A percentile compares a stretch with the other conserved stretches of the same genome.
Conservation (phyloP, 30 jellyfish, hydroid and myxozoan species). For the Hydractinia symbiolongicarpus region DNA sequence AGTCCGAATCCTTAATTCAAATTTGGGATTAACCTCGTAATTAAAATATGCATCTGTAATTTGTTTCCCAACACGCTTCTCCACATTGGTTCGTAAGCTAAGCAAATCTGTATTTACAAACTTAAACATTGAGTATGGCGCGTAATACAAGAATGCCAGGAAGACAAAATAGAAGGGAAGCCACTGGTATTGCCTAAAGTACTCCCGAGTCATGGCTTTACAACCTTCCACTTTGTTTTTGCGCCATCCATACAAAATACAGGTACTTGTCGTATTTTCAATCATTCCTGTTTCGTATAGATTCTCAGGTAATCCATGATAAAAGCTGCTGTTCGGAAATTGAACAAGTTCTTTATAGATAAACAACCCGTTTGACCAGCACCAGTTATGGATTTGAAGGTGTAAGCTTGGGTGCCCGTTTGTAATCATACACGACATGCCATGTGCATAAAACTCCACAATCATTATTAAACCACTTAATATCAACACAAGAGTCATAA, state of each 20-base stretch:
- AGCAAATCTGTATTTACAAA: conserved; percentile 28
- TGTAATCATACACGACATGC: conserved; percentile 19
- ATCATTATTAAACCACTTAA: conserved; percentile 22
- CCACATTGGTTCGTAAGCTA: conserved; percentile 16
- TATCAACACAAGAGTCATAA: conserved; percentile 33
- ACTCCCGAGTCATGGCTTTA: conserved; percentile 27
- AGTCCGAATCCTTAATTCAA: conserved; percentile 20
- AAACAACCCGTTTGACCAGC: conserved; percentile 36
- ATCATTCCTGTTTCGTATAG: conserved; percentile 10
- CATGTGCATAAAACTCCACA: conserved; percentile 21
- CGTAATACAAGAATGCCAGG: conserved; percentile 25
- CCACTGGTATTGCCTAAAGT: conserved; percentile 35
- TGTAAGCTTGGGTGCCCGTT: neutral
- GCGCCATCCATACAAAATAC: too few species aligned
- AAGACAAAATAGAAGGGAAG: conserved; percentile 34
- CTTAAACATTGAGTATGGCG: conserved; percentile 17
- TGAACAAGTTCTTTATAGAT: conserved; percentile 20
- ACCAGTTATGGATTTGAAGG: conserved; percentile 22
- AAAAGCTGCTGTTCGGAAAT: conserved; percentile 8
- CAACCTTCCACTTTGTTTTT: neutral
- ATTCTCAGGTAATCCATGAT: conserved; percentile 24
- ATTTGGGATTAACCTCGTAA: conserved; percentile 20
- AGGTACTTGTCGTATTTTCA: too few species aligned
- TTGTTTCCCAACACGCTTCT: conserved; percentile 19
- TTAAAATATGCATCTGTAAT: conserved; percentile 27